Evolutionary conservation across 2,888 invertebrate genomes (phyloP), one percentile per base, ranked within the genome.

Genomic region (Sarcophaga caerulescens): DNA sequence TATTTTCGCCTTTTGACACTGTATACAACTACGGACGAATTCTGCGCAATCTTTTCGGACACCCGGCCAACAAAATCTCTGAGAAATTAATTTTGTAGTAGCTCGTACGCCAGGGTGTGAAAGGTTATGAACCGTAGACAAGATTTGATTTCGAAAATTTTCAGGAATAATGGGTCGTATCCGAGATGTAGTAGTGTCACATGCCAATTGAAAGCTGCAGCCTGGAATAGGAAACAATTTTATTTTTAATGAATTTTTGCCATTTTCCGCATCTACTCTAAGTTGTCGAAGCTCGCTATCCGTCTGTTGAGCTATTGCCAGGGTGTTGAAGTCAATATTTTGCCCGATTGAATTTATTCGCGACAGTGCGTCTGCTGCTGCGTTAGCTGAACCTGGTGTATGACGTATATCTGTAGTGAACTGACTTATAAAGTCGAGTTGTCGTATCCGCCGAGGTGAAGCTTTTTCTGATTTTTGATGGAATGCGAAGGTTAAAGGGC

Each of bases 391-490:
- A 68, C 47, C 45, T 3, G 45, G 23, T 11, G 25, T 68, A 59
- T 79, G 71, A 19, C 79, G 79, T 23, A 79, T 71, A 47, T 79
- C 57, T 21, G 35, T 71, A 25, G 70, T 69, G 45, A 78, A 47
- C 2, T 47, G 14, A 14, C 47, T 47, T 47, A 47, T 47, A 47
- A 47, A 47, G 3, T 47, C 23, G 2, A 25, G 63, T 23, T 21
- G 14, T 21, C 63, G 23, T 63, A 63, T 23, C 5, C 23, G 14
- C 12, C 63, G 63, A 63, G 21, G 47, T 47, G 47, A 47, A 14
- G 63, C 63, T 63, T 63, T 63, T 63, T 63, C 25, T 4, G 14
- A 63, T 63, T 63, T 63, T 23, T 63, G 63, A 5, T 63, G 35
- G 17, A 62, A 74, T 0, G 47, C 73, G 17, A 74, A 74, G 12